Evolutionary conservation across 2,888 invertebrate genomes (phyloP), one percentile per base, ranked within the genome.

Genomic region (Panzeria rudis): DNA sequence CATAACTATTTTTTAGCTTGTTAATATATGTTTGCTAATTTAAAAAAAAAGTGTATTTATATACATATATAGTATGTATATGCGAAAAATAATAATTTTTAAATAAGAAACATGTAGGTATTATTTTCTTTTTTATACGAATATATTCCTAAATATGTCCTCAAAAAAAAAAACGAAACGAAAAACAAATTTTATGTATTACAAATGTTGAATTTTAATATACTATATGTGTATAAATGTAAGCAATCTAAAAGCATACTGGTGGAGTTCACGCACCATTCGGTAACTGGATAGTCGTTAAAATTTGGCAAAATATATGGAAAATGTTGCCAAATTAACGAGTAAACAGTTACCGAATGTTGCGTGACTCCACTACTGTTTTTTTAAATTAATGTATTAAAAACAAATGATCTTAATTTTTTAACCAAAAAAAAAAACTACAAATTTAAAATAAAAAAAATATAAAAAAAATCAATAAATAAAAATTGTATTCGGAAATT

Each of bases 361-460:
- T n/a, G n/a, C n/a, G n/a, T n/a, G n/a, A n/a, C n/a, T n/a, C n/a
- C n/a, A n/a, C n/a, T n/a, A n/a, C n/a, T n/a, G n/a, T 56, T 59
- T 78, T 61, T 69, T 69, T 59, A 69, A 15, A 61, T 69, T 66
- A 75, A 54, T 71, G 32, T 62, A 62, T 52, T 62, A 32, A 56
- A 76, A 78, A 32, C n/a, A 80, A 84, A 84, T 71, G 77, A 81
- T 81, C 77, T 84, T 81, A 73, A 77, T 78, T 81, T 81, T 81
- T 69, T 84, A 84, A 84, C 79, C 73, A 84, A 84, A 84, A 83
- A 82, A 32, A n/a, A 54, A 64, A 64, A 64, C n/a, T n/a, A n/a
- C n/a, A n/a, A n/a, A n/a, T n/a, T n/a, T n/a, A n/a, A n/a, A n/a
- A n/a, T n/a, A 68, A 69, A 59, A 23, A 47, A 29, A 35, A 50